Evolutionary conservation across 1,140 invertebrate genomes (phyloP).

Genomic region (Holotrichia oblita): DNA sequence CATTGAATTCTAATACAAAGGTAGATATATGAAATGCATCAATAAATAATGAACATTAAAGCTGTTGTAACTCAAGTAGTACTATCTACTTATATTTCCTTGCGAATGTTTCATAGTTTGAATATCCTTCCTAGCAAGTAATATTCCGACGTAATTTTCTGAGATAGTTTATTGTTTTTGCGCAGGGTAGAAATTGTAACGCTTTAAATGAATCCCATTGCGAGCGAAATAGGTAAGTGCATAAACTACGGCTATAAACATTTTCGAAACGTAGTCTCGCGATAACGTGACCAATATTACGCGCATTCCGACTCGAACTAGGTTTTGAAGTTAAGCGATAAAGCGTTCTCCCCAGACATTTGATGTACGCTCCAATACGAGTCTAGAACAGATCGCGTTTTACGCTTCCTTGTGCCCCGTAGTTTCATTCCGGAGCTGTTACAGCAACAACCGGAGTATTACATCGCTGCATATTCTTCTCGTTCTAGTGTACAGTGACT

Average conservation of each 20-base stretch:
- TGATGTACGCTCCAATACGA: conserved; percentile 22
- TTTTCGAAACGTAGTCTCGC: conserved; percentile 12
- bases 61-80: no score
- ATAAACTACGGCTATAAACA: background rate
- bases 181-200: background rate
- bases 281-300: conserved; percentile 29
- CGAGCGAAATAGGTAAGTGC: background rate
- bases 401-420: background rate
- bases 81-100: no score
- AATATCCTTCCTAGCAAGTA: no score
- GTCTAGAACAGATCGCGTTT: background rate
- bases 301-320: conserved; percentile 30
- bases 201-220: background rate
- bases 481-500: background rate
- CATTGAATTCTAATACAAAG: no score
- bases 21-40: no score
- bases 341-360: conserved; percentile 29
- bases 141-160: no score
- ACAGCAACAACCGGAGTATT: background rate
- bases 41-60: no score
- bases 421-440: background rate
- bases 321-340: conserved; percentile 39
- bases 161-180: background rate
- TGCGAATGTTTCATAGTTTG: no score
- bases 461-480: background rate